Conservation (phyloP, 2,888 invertebrate species). For the Sialis lutaria region DNA sequence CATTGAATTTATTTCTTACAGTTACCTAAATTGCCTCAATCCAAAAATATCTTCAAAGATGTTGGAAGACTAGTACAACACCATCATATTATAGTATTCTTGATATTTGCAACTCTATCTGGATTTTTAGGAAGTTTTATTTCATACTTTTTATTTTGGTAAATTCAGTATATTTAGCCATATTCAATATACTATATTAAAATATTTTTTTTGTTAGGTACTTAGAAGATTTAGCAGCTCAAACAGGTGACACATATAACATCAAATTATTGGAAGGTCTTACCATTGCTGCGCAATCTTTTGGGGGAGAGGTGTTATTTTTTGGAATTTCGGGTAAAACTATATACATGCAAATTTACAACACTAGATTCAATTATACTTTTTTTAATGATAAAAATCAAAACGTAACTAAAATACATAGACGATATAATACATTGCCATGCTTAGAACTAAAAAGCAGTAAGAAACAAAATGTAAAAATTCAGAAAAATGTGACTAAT, state of each 20-base stretch:
- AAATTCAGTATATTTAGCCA: constrained; percentile 14
- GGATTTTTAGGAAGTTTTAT: constrained; percentile 67
- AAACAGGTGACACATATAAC: constrained; percentile 38
- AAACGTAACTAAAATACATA: not conserved
- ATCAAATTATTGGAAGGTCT: constrained; percentile 67
- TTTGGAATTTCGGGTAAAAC: constrained; percentile 48
- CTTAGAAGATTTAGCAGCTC: constrained; percentile 53
- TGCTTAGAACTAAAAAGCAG: no score
- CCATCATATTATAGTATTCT: constrained; percentile 47
- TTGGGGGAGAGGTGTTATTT: constrained; percentile 62
- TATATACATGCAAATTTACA: constrained; percentile 14
- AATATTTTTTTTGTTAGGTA: constrained; percentile 35
- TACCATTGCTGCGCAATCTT: constrained; percentile 60
- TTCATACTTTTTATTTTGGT: constrained; percentile 71
- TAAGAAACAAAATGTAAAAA: no score
- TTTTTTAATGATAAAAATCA: not conserved
- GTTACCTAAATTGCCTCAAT: constrained; percentile 49
- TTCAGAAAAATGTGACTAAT: no score
- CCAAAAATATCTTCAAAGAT: constrained; percentile 50
- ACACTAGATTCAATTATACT: no score
- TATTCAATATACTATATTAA: no score
- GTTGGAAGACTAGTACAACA: constrained; percentile 41
- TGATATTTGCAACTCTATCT: constrained; percentile 54
- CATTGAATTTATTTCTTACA: constrained; percentile 22
- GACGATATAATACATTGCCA: no score